Evolutionary conservation across 2,888 invertebrate species (phyloP).

Genomic region (Diarsia mendica): DNA sequence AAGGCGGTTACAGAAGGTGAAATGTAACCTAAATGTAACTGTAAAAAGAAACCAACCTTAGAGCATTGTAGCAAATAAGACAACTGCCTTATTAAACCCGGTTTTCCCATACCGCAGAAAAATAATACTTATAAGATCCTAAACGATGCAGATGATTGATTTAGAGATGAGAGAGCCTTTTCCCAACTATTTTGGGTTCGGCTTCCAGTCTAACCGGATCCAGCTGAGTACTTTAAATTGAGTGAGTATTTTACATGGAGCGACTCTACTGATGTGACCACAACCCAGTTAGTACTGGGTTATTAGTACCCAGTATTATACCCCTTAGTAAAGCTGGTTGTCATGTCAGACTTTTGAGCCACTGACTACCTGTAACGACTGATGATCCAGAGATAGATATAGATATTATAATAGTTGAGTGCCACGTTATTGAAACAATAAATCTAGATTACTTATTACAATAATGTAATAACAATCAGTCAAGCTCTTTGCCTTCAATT

Average conservation of each 20-base stretch:
- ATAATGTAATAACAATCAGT: slow-evolving; percentile 25
- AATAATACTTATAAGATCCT: background rate
- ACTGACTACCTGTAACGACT: no score
- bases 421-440: background rate
- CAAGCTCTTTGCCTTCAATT: slow-evolving; percentile 39
- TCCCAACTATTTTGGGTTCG: no score
- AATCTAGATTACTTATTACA: slow-evolving; percentile 20
- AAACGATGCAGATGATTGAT: background rate
- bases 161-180: no score
- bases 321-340: no score
- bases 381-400: background rate
- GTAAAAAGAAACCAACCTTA: background rate
- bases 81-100: background rate
- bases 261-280: no score
- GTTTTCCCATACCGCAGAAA: background rate
- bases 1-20: background rate
- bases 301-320: no score
- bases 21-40: background rate
- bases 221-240: no score
- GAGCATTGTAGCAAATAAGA: background rate
- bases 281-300: no score
- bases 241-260: no score
- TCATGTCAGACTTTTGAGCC: no score
- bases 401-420: background rate
- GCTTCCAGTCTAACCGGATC: no score